phyloP scores from a whole-genome alignment of 2,113 vertebrate genomes.

The Panurus biarmicus region DNA sequence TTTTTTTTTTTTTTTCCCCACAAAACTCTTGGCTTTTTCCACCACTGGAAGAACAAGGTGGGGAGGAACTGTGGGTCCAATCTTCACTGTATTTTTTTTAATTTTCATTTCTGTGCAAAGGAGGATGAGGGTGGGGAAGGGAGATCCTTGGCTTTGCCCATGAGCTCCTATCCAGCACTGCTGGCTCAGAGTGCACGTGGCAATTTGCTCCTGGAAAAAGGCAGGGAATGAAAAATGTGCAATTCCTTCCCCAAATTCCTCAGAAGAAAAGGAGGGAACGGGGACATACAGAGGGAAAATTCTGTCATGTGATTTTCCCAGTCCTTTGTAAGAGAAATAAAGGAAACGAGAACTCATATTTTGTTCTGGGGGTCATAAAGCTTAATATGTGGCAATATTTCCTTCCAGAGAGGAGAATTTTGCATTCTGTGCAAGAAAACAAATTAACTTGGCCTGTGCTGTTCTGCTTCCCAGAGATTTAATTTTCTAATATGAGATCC shows the following conservation, averaged over 20 bases:
- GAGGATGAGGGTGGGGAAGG: background rate
- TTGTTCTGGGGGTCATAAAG: background rate
- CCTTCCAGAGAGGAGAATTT: background rate
- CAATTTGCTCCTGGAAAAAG: background rate
- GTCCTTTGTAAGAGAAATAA: background rate
- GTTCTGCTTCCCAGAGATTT: background rate
- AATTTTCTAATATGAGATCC: background rate
- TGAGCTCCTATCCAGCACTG: background rate
- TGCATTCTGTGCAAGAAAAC: background rate
- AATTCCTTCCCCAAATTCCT: background rate
- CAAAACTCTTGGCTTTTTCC: background rate
- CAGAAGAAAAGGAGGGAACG: background rate
- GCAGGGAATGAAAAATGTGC: background rate
- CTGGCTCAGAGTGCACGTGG: background rate
- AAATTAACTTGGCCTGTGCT: background rate
- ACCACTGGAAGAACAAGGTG: background rate
- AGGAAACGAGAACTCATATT: accelerated
- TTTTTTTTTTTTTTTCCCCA: background rate
- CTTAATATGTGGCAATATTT: background rate
- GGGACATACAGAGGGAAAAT: background rate
- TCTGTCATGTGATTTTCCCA: background rate
- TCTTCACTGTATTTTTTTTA: background rate
- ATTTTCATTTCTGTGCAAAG: background rate
- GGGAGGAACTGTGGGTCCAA: background rate
- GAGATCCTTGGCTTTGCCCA: background rate